These are phyloP conservation scores for Coluber constrictor DNA, from an alignment of 2,797 vertebrate species.

Conservation along the genomic window DNA sequence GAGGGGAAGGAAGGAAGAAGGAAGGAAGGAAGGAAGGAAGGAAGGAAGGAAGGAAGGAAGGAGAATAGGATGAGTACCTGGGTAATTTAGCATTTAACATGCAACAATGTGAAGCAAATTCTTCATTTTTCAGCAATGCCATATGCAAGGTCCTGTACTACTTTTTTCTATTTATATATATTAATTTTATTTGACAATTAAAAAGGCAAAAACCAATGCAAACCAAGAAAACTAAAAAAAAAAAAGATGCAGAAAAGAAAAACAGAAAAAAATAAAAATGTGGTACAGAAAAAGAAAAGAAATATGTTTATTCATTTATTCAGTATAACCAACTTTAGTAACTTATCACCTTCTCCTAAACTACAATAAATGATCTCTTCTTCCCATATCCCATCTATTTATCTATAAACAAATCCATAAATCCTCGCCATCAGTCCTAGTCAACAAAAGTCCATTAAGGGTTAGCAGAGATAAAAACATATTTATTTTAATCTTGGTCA, in stretches of 20 bases:
- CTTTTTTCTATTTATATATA: too few relatives aligned
- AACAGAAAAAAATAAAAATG: not conserved
- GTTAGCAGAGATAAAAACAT: not conserved
- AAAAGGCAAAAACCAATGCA: not conserved
- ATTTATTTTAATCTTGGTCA: not conserved
- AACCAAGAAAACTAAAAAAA: not conserved
- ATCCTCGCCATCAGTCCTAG: not conserved
- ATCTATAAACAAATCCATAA: not conserved
- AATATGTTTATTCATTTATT: not conserved
- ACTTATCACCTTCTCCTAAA: not conserved
- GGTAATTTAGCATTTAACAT: not conserved
- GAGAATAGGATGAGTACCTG: not conserved
- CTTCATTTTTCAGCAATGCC: not conserved
- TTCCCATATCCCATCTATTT: not conserved
- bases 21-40: not conserved
- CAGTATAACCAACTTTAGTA: not conserved
- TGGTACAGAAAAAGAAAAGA: not conserved
- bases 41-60: not conserved
- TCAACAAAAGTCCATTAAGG: not conserved
- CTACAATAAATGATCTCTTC: not conserved
- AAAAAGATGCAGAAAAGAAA: not conserved
- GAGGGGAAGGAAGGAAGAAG: not conserved
- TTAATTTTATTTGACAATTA: not conserved
- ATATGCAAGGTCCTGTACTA: not conserved
- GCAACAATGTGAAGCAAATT: not conserved